Evolutionary conservation across 2,888 invertebrate species (phyloP), one percentile per base, ranked within the genome.

Genomic region (Coleophora flavipennella): DNA sequence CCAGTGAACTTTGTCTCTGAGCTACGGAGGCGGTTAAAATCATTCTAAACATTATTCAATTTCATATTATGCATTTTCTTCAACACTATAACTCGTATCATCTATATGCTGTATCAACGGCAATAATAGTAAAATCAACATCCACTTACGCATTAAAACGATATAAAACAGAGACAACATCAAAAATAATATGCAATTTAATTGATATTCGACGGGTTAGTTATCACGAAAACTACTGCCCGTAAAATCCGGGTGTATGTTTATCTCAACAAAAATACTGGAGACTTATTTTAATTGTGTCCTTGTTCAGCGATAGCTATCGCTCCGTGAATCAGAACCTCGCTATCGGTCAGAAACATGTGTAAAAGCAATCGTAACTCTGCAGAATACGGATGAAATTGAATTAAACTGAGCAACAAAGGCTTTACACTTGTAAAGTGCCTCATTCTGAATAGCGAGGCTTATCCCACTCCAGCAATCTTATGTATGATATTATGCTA

Each of bases 301-400:
- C 74, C 70, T 74, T 75, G 70, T 60, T 66, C 74, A 71, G 66
- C 63, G 57, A n/a, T 57, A 56, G 61, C 66, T 77, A 79, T 79
- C 79, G 62, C 62, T 53, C 67, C 60, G 74, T 74, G 72, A 75
- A 80, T 79, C 79, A 68, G 67, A 64, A 68, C 68, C 68, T 66
- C n/a, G n/a, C 57, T 62, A 61, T 67, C 55, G 60, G 62, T 67
- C 67, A 61, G 3, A 43, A 48, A 49, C 46, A 47, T 57, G 53
- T 50, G 46, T 39, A 72, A 69, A 70, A 59, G 48, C 53, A 55
- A 54, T 62, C 64, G 56, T 76, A 71, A 62, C 46, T 39, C 57
- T 29, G 33, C 39, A 46, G 40, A 44, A 42, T 68, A 72, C 53
- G 71, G 66, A 57, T 57, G 56, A 45, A 61, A 71, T 77, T 70